These are phyloP conservation scores for Schlechtendalia chinensis DNA, from an alignment of 1,140 invertebrate genomes.

Conservation along the genomic window DNA sequence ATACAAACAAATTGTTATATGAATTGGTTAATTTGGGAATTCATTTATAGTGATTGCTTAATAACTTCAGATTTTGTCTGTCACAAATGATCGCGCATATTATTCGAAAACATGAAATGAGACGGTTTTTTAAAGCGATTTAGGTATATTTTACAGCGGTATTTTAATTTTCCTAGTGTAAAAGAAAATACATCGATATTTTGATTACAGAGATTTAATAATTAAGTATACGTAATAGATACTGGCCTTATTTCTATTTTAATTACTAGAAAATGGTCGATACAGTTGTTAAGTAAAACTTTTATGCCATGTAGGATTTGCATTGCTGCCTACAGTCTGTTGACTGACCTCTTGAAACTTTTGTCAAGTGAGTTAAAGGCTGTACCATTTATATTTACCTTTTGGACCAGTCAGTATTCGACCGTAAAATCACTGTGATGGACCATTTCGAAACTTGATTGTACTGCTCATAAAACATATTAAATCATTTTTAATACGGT, in stretches of 20 bases:
- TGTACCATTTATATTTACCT: slow-evolving; percentile 17
- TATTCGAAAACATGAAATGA: too few species aligned
- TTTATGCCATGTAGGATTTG: not conserved
- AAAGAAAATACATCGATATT: too few species aligned
- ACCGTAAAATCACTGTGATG: not conserved
- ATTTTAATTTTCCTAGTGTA: too few species aligned
- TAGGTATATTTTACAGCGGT: too few species aligned
- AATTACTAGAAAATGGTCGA: not conserved
- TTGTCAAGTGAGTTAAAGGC: slow-evolving; percentile 8
- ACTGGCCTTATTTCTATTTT: slow-evolving; percentile 3
- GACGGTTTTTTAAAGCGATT: too few species aligned
- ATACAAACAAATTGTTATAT: too few species aligned
- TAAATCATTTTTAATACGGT: not conserved
- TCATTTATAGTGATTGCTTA: too few species aligned
- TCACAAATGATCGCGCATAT: too few species aligned
- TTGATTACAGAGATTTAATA: not conserved
- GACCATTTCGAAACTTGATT: not conserved
- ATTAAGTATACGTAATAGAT: not conserved
- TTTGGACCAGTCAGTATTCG: not conserved
- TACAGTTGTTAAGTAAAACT: slow-evolving; percentile 19
- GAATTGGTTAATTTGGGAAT: too few species aligned
- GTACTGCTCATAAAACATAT: not conserved
- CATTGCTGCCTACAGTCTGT: not conserved
- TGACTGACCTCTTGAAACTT: slow-evolving; percentile 30
- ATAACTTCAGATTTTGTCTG: too few species aligned